These are phyloP conservation scores for Eulemur coronatus DNA, from an alignment of 2,797 vertebrate genomes.

Conservation along the genomic window DNA sequence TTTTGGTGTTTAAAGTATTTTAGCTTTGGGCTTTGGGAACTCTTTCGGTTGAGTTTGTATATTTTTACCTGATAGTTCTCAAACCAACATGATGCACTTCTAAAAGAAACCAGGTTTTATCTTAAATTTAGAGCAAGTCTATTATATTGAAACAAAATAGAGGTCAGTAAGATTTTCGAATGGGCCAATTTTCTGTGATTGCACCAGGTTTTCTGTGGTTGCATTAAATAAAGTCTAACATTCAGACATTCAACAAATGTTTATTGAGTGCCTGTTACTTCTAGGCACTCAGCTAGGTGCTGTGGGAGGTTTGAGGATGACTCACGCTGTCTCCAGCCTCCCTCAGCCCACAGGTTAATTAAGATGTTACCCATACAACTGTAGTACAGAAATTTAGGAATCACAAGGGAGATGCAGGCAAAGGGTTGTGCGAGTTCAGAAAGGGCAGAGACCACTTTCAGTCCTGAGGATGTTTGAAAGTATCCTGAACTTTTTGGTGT, in stretches of 20 bases:
- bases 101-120: neutral
- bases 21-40: conserved; percentile 25
- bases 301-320: neutral
- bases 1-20: conserved; percentile 21
- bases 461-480: neutral
- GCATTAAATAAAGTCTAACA: neutral
- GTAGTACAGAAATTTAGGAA: neutral
- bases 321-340: neutral
- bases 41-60: neutral
- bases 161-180: neutral
- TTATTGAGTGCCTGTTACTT: neutral
- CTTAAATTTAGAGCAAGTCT: conserved; percentile 14
- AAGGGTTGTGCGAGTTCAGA: neutral
- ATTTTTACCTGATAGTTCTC: neutral
- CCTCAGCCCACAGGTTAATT: neutral
- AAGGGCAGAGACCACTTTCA: neutral
- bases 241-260: neutral
- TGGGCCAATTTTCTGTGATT: neutral
- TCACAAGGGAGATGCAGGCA: neutral
- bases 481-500: neutral
- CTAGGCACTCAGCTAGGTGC: neutral
- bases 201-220: neutral
- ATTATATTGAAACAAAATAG: conserved; percentile 25
- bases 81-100: neutral
- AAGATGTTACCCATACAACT: neutral